phyloP scores from a whole-genome alignment of 2,113 vertebrate genomes.

The Phaetusa simplex region DNA sequence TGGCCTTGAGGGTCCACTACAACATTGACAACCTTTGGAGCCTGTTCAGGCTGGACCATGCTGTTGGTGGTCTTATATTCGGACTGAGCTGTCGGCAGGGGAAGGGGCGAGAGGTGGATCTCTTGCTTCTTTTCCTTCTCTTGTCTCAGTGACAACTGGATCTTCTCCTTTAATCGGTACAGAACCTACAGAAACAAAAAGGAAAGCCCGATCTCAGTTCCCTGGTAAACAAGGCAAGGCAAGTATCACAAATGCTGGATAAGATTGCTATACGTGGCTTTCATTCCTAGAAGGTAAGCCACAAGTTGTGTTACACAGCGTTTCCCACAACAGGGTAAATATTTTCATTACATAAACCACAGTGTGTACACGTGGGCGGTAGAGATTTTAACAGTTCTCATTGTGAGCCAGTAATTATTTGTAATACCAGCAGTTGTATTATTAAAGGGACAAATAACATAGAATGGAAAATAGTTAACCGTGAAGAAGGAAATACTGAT shows the following conservation, averaged over 20 bases:
- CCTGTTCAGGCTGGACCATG: constrained; percentile 87
- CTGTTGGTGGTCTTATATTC: constrained; percentile 80
- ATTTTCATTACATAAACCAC: constrained; percentile 22
- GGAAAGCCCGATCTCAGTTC: neutral
- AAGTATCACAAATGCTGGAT: neutral
- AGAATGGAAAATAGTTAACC: neutral
- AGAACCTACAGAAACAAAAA: constrained; percentile 83
- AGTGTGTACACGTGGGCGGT: neutral
- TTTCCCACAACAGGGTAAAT: neutral
- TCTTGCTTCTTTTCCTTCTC: constrained; percentile 86
- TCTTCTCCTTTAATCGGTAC: constrained; percentile 90
- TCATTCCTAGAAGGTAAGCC: neutral
- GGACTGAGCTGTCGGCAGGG: constrained; percentile 69
- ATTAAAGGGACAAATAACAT: neutral
- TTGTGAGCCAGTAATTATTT: neutral
- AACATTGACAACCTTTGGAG: constrained; percentile 76
- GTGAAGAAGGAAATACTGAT: neutral
- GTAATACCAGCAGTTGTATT: neutral
- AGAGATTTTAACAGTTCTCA: neutral
- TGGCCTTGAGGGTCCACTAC: constrained; percentile 76
- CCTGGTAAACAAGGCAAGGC: neutral
- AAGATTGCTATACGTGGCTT: neutral
- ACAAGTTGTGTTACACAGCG: neutral
- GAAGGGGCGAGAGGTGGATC: constrained; percentile 79
- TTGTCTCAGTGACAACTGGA: constrained; percentile 84